These are phyloP conservation scores for Diplolepis rosae DNA, from an alignment of 2,888 invertebrate genomes.

Conservation along the genomic window DNA sequence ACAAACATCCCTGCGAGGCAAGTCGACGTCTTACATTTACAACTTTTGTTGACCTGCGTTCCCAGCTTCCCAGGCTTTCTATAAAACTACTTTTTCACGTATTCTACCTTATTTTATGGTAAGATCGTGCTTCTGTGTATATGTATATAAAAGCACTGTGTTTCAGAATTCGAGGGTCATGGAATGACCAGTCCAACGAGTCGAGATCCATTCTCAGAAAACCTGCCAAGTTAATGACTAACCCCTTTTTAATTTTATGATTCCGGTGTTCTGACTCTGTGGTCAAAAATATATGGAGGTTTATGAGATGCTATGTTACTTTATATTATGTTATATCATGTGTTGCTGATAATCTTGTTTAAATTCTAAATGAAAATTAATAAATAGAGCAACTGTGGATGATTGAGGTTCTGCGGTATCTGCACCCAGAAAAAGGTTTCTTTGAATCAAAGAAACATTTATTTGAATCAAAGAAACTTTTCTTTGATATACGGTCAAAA, in stretches of 20 bases:
- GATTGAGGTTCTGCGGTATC: too few species aligned
- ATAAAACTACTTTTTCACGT: neutral
- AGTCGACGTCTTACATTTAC: conserved; percentile 7
- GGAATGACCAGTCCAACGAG: neutral
- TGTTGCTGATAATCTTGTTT: too few species aligned
- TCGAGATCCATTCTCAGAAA: neutral
- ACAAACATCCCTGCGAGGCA: conserved; percentile 7
- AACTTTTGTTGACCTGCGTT: neutral
- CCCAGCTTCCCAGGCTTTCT: neutral
- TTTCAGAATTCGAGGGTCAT: neutral
- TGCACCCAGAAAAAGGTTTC: too few species aligned
- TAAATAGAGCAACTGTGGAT: too few species aligned
- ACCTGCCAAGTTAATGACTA: neutral
- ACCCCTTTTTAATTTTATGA: neutral
- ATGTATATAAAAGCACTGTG: too few species aligned
- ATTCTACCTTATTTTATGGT: neutral
- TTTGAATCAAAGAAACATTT: too few species aligned
- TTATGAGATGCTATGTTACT: too few species aligned
- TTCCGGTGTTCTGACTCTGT: neutral
- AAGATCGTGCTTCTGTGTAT: neutral
- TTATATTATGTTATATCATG: too few species aligned
- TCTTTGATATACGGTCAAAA: too few species aligned
- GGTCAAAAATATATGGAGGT: too few species aligned
- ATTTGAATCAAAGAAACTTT: too few species aligned
- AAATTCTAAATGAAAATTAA: too few species aligned